phyloP scores from a whole-genome alignment of 1,140 invertebrate genomes.

The Drosophila sp. region DNA sequence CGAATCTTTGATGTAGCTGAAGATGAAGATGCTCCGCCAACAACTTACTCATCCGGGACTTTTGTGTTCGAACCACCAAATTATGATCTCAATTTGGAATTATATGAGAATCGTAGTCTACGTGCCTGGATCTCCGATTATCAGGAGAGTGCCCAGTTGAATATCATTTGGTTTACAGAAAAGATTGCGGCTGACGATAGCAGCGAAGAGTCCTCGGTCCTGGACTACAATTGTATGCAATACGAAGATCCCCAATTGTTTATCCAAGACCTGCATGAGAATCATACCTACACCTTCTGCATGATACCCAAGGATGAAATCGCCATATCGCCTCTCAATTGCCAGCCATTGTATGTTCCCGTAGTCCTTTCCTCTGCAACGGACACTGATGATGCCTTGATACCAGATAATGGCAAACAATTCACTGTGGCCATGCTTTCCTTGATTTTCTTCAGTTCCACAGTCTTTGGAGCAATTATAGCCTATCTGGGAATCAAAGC shows the following conservation, averaged over 20 bases:
- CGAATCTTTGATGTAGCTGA: background rate
- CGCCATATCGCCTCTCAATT: slow-evolving; percentile 54
- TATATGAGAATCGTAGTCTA: slow-evolving; percentile 40
- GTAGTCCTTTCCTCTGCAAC: background rate
- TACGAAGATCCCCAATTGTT: slow-evolving; percentile 41
- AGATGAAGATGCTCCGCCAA: background rate
- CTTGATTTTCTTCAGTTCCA: slow-evolving; percentile 57
- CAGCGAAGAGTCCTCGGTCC: background rate
- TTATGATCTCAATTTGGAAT: slow-evolving; percentile 50
- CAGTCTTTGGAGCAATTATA: slow-evolving; percentile 47
- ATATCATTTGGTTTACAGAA: slow-evolving; percentile 65
- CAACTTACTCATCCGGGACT: background rate
- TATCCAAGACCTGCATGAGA: slow-evolving; percentile 30
- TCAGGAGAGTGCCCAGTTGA: slow-evolving; percentile 21
- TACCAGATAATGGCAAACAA: slow-evolving; percentile 49
- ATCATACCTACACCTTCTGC: slow-evolving; percentile 65
- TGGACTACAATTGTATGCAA: slow-evolving; percentile 56
- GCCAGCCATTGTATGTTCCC: slow-evolving; percentile 55
- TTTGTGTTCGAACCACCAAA: slow-evolving; percentile 51
- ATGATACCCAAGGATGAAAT: slow-evolving; percentile 35
- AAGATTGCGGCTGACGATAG: background rate
- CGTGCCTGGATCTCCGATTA: slow-evolving; percentile 41
- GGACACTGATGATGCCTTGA: slow-evolving; percentile 26
- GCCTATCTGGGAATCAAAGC: slow-evolving; percentile 60
- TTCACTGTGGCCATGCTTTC: slow-evolving; percentile 64